phyloP scores from a whole-genome alignment of 2,797 vertebrate species.

The Epinephelus coioides region DNA sequence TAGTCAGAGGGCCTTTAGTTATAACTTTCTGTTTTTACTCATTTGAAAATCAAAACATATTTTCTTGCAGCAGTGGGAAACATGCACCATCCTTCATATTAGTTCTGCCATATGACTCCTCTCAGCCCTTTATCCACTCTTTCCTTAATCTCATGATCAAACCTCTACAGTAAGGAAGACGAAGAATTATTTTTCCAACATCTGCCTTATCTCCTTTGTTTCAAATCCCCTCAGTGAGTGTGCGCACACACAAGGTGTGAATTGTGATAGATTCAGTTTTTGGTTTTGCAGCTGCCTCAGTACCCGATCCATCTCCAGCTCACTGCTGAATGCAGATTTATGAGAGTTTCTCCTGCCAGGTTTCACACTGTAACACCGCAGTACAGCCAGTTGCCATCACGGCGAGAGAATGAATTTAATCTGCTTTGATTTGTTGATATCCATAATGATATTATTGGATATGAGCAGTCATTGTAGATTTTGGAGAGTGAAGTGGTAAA shows the following conservation, averaged over 20 bases:
- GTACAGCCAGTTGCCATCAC: constrained; percentile 30
- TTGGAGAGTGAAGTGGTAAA: constrained; percentile 37
- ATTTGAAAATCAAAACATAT: constrained; percentile 76
- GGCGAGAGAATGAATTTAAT: constrained; percentile 42
- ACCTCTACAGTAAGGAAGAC: neutral
- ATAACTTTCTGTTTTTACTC: constrained; percentile 69
- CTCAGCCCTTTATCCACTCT: constrained; percentile 36
- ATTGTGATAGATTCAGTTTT: constrained; percentile 34
- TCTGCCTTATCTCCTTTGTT: constrained; percentile 40
- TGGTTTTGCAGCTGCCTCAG: constrained; percentile 45
- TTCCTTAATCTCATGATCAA: constrained; percentile 40
- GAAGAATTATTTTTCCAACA: constrained; percentile 6
- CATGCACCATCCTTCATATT: constrained; percentile 56
- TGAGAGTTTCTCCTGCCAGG: constrained; percentile 47
- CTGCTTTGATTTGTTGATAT: constrained; percentile 56
- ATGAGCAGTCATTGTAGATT: constrained; percentile 44
- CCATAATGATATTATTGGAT: constrained; percentile 54
- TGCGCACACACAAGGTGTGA: constrained; percentile 15
- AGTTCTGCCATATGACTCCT: constrained; percentile 54
- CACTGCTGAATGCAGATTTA: constrained; percentile 50
- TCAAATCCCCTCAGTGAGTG: constrained; percentile 27
- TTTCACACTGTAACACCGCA: constrained; percentile 53
- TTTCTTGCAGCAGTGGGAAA: constrained; percentile 63
- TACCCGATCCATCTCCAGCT: constrained; percentile 29
- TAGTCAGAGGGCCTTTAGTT: constrained; percentile 64